Base-by-base conservation (phyloP, 1,140 invertebrate genomes). In the Tribolium castaneum region DNA sequence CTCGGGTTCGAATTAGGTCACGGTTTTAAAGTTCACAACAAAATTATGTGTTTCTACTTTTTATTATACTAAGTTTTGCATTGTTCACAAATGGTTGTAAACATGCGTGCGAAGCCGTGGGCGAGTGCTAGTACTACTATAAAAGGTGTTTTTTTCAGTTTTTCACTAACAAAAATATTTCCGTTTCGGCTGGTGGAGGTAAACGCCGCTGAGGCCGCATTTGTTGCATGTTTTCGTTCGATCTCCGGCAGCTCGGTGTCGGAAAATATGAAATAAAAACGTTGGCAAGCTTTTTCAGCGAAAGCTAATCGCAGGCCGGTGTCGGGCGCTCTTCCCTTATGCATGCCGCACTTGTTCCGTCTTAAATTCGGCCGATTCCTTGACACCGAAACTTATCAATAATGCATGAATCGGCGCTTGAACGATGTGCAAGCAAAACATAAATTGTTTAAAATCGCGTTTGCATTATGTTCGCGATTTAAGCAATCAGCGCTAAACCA, bases 401-500 rank as follows among this genome's bases (percentile, higher is more conserved):
- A 77, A 77, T 77, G 76, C 54, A 77, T 77, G 76, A 77, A 77
- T 12, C 19, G 59, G 19, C 10, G 35, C 49, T 13, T 50, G 66
- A 52, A 77, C 30, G 62, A 71, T 77, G 51, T 77, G 75, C 71
- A 77, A 77, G 75, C 75, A 77, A 77, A 77, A 77, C 75, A 77
- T 71, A 77, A 71, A 77, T 77, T 77, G 75, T 77, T 77, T 77
- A 25, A 77, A 77, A 77, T 77, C 62, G 45, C 54, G 49, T 22
- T 13, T 22, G 22, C 34, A 30, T 66, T 66, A 39, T 70, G 25
- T 14, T 13, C 51, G 16, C 51, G 16, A 19, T 52, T 52, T 52
- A 52, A 52, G 51, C 51, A 59, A 22, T 59, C 14, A 59, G 4
- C 19, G 19, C 19, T 59, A 59, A 59, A 22, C 54, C 19, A 59